Base-by-base conservation (phyloP, 2,797 vertebrate genomes). In the Neosilurus mollespiculum region DNA sequence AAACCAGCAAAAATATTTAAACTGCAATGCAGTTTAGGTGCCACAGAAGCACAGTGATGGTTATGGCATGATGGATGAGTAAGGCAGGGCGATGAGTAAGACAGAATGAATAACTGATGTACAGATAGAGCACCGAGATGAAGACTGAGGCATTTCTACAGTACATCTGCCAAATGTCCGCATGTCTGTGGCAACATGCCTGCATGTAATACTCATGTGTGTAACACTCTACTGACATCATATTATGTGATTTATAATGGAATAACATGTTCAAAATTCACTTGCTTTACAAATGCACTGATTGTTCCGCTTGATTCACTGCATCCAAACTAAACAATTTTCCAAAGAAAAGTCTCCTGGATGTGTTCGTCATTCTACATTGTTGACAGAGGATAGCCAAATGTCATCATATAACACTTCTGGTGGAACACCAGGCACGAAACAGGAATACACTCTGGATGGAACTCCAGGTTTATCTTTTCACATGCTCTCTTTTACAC, bases 21-120 rank as follows among this genome's bases (percentile, higher is more conserved):
- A 82, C 24, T 54, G 30, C 12, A 65, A 34, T 49, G 51, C 67
- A 66, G n/a, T 9, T 82, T 64, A 73, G 49, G n/a, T 49, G 30
- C 53, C 22, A 56, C 18, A 20, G 64, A 72, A 56, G 61, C 62
- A 76, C 49, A 18, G 49, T 58, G 70, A 76, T 56, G 70, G 54
- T n/a, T 53, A 53, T 16, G 16, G 65, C 61, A 65, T 65, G 59
- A 62, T 5, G 61, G 77, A 78, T 53, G 77, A 78, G 43, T 65
- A 65, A 78, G 43, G 43, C 43, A 53, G 43, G 43, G 24, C 26
- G 85, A 56, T 85, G 30, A 88, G 72, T 83, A 66, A 86, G 66
- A 64, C 71, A 43, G 79, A n/a, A 83, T 76, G 77, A 78, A 61
- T 67, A 77, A 72, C 86, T 87, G 87, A 88, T 86, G 84, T 82